Evolutionary conservation across 2,113 vertebrate species (phyloP), one percentile per base, ranked within the genome.

Genomic region (Notothenia rossii): DNA sequence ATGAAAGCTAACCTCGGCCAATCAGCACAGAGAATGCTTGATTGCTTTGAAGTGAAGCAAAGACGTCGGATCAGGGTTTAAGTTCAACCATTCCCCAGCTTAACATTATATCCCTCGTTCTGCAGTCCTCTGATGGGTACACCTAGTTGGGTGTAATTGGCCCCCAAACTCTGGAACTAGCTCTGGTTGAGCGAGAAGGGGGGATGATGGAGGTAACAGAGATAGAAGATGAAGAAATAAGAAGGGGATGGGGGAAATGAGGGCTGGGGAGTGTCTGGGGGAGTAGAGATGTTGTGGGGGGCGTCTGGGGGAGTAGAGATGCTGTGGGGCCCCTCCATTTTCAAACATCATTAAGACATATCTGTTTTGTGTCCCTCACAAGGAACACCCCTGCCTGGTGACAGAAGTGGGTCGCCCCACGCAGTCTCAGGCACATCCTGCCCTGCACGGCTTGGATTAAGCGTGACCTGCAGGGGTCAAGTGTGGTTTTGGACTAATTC

Each of bases 11-110:
- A 86, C 70, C 82, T 85, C 43, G 8, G 71, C 87, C 88, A 92
- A 93, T 93, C 91, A 90, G 83, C 84, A 61, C 67, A 17, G 20
- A 81, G 86, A 79, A 66, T 14, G 50, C 74, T 50, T 91, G 91
- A 91, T 91, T 89, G 89, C 94, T 94, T 93, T 95, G 93, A 95
- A 94, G 93, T 89, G 82, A 84, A 83, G 88, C 89, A 91, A 88
- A 91, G 81, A 94, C 33, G 89, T 91, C 85, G 54, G 88, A 85
- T 89, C 68, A 46, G 77, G 88, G 74, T 88, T 88, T 89, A 82
- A 86, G 77, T 92, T 92, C 84, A 91, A 87, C 87, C 90, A 61
- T 86, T 90, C 86, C 82, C 77, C 74, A 78, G 91, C 90, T 94
- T 92, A 92, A 86, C 89, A 93, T 92, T 92, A 94, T 92, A 93